These are phyloP conservation scores for Linyphia triangularis DNA, from an alignment of 2,888 invertebrate genomes.

Conservation along the genomic window DNA sequence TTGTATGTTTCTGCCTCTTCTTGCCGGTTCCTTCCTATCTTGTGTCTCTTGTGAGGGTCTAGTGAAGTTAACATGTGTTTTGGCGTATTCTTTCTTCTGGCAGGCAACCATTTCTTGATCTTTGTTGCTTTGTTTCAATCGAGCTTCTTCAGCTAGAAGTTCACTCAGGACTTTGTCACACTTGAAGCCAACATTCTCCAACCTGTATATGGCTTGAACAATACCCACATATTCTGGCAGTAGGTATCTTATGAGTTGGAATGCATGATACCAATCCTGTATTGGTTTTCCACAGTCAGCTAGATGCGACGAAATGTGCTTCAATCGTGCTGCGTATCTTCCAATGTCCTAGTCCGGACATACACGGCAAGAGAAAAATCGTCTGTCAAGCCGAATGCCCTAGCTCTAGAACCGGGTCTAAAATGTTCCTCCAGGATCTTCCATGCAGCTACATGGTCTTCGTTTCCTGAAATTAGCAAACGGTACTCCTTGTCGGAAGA, in stretches of 20 bases:
- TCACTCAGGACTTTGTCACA: conserved; percentile 1
- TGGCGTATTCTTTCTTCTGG: not conserved
- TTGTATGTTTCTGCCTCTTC: not conserved
- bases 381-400: not conserved
- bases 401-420: not conserved
- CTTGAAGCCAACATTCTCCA: not conserved
- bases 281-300: not conserved
- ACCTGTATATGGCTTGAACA: not conserved
- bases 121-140: not conserved
- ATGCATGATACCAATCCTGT: not conserved
- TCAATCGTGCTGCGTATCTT: not conserved
- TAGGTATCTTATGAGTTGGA: not conserved
- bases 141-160: not conserved
- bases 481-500: not conserved
- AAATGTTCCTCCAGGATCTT: not conserved
- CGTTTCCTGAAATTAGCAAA: not conserved
- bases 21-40: not conserved
- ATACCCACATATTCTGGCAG: not conserved
- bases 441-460: not conserved
- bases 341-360: not conserved
- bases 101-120: not conserved
- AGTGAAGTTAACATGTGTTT: not conserved
- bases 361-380: not conserved
- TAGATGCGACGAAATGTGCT: not conserved
- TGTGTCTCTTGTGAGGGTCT: not conserved